Percentiles rank a stretch among this genome's conserved stretches.
Evolutionary conservation across 2,113 vertebrate species (phyloP).

Genomic region (Prunella fulvescens): DNA sequence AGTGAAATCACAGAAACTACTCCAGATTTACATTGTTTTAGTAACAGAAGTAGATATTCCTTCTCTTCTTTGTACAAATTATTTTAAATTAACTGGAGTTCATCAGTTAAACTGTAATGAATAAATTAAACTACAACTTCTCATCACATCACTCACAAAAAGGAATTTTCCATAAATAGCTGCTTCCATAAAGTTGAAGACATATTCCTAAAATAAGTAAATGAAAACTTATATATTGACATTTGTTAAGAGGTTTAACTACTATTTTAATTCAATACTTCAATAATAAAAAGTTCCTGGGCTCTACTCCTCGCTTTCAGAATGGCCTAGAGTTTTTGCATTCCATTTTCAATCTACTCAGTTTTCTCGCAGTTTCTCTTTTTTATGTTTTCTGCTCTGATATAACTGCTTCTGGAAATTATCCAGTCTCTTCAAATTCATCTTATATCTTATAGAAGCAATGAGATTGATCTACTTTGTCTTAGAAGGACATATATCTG

Average conservation of each 20-base stretch:
- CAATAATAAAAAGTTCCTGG: not conserved
- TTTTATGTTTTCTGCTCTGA: not conserved
- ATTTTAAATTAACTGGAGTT: not conserved
- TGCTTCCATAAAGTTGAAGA: not conserved
- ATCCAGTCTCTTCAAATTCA: not conserved
- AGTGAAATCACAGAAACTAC: not conserved
- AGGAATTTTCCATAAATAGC: not conserved
- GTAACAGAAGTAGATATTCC: not conserved
- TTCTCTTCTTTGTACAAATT: not conserved
- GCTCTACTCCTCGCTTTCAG: not conserved
- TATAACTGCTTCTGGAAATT: slow-evolving; percentile 13
- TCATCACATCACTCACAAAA: not conserved
- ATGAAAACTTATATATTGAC: not conserved
- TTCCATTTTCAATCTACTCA: not conserved
- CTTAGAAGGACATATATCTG: not conserved
- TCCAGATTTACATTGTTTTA: not conserved
- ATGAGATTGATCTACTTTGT: not conserved
- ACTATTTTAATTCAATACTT: not conserved
- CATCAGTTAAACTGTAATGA: not conserved
- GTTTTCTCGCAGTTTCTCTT: not conserved
- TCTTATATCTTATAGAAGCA: not conserved
- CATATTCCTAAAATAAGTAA: not conserved
- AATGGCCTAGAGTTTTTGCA: not conserved
- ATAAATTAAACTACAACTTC: not conserved
- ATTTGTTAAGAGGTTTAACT: not conserved